phyloP scores from a whole-genome alignment of 1,140 invertebrate genomes.

The Micrasema longulum region DNA sequence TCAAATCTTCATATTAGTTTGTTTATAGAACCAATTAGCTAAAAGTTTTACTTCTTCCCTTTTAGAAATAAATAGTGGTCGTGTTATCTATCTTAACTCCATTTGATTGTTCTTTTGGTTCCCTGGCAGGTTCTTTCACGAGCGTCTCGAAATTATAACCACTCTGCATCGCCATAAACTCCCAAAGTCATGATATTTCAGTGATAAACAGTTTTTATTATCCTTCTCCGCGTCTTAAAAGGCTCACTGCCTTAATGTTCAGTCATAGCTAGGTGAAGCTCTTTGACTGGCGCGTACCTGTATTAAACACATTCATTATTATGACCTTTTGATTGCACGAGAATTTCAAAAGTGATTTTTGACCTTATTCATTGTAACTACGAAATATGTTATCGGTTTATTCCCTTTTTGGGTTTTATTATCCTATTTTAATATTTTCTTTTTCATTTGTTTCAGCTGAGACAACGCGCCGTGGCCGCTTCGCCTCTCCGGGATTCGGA shows the following conservation, averaged over 20 bases:
- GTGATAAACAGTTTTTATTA: constrained; percentile 11
- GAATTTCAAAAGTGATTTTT: neutral
- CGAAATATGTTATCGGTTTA: neutral
- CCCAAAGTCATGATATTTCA: neutral
- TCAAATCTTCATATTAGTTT: too few relatives aligned
- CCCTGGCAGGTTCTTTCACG: too few relatives aligned
- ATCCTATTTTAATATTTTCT: neutral
- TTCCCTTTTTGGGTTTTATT: neutral
- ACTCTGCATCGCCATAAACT: constrained; percentile 2
- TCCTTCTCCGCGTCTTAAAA: neutral
- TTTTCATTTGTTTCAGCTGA: constrained; percentile 45
- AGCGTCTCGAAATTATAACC: neutral
- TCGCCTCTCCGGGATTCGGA: constrained; percentile 8
- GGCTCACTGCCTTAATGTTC: neutral
- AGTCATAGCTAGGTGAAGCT: neutral
- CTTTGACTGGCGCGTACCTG: neutral
- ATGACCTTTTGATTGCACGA: neutral
- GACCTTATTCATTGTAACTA: neutral
- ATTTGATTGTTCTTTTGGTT: too few relatives aligned
- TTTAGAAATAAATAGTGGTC: too few relatives aligned
- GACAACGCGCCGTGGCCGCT: constrained; percentile 35
- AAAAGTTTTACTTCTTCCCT: too few relatives aligned
- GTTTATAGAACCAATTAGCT: too few relatives aligned
- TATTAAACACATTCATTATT: too few relatives aligned
- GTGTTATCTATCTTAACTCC: too few relatives aligned